Base-by-base conservation (phyloP, 2,113 vertebrate genomes). In the Dasyprocta punctata region DNA sequence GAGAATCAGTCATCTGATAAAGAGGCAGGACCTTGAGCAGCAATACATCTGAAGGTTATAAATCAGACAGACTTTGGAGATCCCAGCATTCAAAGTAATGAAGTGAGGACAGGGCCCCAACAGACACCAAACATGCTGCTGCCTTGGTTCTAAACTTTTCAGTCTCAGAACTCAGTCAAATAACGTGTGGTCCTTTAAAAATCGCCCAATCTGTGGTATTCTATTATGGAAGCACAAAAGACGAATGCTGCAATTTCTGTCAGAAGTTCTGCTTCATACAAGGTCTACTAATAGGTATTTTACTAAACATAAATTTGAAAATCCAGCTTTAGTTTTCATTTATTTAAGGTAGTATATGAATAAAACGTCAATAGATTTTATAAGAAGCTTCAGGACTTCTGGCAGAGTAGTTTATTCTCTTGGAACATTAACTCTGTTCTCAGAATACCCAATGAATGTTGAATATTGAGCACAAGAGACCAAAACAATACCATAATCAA, bases 391-490 rank as follows among this genome's bases (percentile, higher is more conserved):
- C 41, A 90, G 63, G 85, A 24, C 80, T 95, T 96, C 75, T 90
- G 30, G 26, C 7, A 8, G 33, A 36, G 19, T 38, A 54, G 38
- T 13, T 95, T 73, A 80, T 93, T 92, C 22, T 96, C 95, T 73
- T 12, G 0, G 65, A 97, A 95, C 44, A 73, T 91, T 98, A 92
- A 61, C 30, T 71, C 4, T 58, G 54, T 24, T n/a, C 54, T 98
- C 54, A 17, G 49, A 69, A 86, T 86, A 88, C 52, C 80, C 89
- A 94, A 17, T 77, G 41, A 28, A 47, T 83, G 44, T 54, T 96
- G 67, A 97, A 65, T 90, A 92, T 92, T 58, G 94, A 63, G 17
- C 96, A 87, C 0, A 81, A 96, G 58, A 97, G 81, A 77, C 95
- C 77, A 96, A 97, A 92, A 96, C 73, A 93, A 38, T 75, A 89